These are phyloP conservation scores for Ceratoteleas bidentatus DNA, from an alignment of 1,140 invertebrate species.

Conservation along the genomic window DNA sequence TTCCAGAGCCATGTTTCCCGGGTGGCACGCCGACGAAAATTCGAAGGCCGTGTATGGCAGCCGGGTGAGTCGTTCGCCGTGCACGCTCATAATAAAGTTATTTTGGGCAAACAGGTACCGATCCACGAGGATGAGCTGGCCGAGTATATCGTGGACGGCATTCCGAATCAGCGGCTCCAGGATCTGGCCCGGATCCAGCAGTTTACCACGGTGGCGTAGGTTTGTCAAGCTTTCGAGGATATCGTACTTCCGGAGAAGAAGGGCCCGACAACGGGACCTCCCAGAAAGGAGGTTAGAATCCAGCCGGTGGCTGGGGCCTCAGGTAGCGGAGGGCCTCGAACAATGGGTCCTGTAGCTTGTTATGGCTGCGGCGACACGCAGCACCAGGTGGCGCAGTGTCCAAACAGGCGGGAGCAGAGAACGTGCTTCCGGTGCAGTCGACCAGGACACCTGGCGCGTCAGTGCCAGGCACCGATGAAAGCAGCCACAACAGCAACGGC, in stretches of 20 bases:
- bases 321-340: neutral
- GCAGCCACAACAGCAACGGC: neutral
- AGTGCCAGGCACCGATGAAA: neutral
- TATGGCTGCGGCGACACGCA: neutral
- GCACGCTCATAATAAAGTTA: neutral
- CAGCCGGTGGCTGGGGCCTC: neutral
- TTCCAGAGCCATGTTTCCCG: neutral
- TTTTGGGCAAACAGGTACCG: neutral
- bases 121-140: too few species aligned
- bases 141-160: too few species aligned
- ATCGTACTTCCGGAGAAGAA: neutral
- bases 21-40: neutral
- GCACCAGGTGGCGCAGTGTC: neutral
- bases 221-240: neutral
- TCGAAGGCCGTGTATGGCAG: neutral
- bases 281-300: neutral
- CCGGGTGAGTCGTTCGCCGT: neutral
- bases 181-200: too few species aligned
- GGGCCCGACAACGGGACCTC: neutral
- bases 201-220: neutral
- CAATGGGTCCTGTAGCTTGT: neutral
- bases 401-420: neutral
- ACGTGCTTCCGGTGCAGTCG: neutral
- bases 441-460: neutral
- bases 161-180: too few species aligned